Conservation (phyloP, 2,888 invertebrate species). For the Syritta pipiens region DNA sequence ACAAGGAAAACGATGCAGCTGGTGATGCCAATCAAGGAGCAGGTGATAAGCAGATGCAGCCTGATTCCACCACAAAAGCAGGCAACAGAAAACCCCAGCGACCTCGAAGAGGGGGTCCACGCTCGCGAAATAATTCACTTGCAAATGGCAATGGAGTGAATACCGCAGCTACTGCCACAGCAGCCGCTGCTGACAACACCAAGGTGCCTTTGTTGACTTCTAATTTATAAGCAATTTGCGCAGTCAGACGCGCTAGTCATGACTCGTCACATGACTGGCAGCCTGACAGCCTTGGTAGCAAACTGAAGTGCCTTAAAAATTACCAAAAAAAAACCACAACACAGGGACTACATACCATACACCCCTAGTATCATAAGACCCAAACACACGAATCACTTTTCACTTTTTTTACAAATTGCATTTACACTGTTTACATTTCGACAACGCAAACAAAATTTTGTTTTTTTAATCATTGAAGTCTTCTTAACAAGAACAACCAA, state of each 20-base stretch:
- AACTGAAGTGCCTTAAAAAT: slow-evolving; percentile 42
- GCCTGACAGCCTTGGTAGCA: background rate
- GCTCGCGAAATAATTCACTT: slow-evolving; percentile 59
- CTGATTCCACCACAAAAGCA: slow-evolving; percentile 70
- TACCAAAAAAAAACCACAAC: background rate
- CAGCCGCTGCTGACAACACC: slow-evolving; percentile 20
- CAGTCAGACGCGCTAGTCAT: background rate
- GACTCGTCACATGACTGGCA: background rate
- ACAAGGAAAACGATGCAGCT: slow-evolving; percentile 70
- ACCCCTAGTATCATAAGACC: slow-evolving; percentile 7
- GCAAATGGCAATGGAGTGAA: slow-evolving; percentile 27
- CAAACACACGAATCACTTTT: slow-evolving; percentile 3
- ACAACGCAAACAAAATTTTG: slow-evolving; percentile 3
- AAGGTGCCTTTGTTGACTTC: slow-evolving; percentile 61
- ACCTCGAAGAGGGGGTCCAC: slow-evolving; percentile 43
- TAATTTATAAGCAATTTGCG: slow-evolving; percentile 32
- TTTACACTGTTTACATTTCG: slow-evolving; percentile 56
- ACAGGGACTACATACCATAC: slow-evolving; percentile 10
- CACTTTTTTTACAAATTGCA: slow-evolving; percentile 54
- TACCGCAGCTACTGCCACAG: background rate
- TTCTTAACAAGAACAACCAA: too few species aligned
- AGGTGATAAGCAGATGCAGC: slow-evolving; percentile 55
- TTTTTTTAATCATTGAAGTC: too few species aligned
- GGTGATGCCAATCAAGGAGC: slow-evolving; percentile 66
- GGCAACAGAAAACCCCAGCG: slow-evolving; percentile 36